phyloP scores from a whole-genome alignment of 2,888 invertebrate species.

The Phalangium opilio region DNA sequence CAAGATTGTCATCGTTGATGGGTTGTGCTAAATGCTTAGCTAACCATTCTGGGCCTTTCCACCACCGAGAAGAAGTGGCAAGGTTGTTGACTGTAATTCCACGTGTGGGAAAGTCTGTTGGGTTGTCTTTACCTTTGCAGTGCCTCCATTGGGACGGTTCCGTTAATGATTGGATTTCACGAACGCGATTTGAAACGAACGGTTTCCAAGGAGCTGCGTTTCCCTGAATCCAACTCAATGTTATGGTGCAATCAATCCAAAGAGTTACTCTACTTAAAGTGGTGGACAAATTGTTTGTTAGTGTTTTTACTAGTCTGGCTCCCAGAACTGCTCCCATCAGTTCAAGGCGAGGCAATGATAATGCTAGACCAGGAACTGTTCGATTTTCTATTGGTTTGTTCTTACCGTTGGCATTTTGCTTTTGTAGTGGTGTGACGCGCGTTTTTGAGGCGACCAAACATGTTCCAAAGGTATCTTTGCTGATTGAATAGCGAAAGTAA shows the following conservation, averaged over 20 bases:
- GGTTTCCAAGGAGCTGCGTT: not conserved
- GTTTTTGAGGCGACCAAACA: conserved; percentile 1
- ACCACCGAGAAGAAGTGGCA: no score
- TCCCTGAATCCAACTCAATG: no score
- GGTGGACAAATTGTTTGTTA: not conserved
- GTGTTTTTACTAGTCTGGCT: not conserved
- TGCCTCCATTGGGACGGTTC: not conserved
- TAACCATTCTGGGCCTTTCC: no score
- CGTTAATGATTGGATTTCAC: not conserved
- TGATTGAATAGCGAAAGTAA: not conserved
- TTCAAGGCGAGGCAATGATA: not conserved
- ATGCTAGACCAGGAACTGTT: no score
- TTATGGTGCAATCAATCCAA: not conserved
- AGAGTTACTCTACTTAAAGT: no score
- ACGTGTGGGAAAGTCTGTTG: not conserved
- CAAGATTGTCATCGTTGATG: no score
- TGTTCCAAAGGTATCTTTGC: not conserved
- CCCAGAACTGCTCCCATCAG: not conserved
- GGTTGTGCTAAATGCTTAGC: no score
- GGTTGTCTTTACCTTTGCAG: not conserved
- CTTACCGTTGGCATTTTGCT: not conserved
- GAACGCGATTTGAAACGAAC: conserved; percentile 1
- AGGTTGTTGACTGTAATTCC: not conserved
- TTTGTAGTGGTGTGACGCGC: not conserved
- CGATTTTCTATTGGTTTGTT: no score